Evolutionary conservation across 2,797 vertebrate genomes (phyloP).

Genomic region (Holocentrus rufus): DNA sequence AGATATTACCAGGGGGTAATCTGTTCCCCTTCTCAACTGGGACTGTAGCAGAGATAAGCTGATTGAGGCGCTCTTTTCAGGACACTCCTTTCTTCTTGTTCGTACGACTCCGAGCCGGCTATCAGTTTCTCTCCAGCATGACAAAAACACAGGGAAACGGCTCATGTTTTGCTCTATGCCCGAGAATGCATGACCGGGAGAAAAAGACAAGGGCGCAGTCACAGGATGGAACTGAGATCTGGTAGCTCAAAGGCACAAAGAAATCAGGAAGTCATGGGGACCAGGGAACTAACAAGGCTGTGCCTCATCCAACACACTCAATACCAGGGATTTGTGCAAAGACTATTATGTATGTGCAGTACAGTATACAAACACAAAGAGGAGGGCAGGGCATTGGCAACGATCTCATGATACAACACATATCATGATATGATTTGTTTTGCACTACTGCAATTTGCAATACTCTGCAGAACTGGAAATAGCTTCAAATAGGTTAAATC

Average conservation of each 20-base stretch:
- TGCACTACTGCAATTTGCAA: too few species aligned
- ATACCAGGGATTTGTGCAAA: neutral
- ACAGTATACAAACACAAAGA: neutral
- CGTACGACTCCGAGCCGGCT: slow-evolving; percentile 23
- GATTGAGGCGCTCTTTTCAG: slow-evolving; percentile 31
- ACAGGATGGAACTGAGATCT: slow-evolving; percentile 45
- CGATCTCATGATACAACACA: too few species aligned
- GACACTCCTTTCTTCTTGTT: slow-evolving; percentile 35
- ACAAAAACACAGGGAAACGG: slow-evolving; percentile 40
- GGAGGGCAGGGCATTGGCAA: neutral
- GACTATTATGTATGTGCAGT: slow-evolving; percentile 7
- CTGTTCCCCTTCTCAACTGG: slow-evolving; percentile 47
- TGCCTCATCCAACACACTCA: neutral
- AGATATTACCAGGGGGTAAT: slow-evolving; percentile 47
- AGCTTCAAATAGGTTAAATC: too few species aligned
- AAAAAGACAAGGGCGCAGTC: slow-evolving; percentile 37
- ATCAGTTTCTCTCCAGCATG: slow-evolving; percentile 26
- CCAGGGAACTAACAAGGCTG: neutral
- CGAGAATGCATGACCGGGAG: neutral
- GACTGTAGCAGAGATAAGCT: slow-evolving; percentile 45
- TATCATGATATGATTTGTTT: too few species aligned
- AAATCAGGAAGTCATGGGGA: slow-evolving; percentile 36
- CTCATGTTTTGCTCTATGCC: slow-evolving; percentile 34
- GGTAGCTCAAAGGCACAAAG: slow-evolving; percentile 31
- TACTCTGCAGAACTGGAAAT: too few species aligned